These are phyloP conservation scores for Coregonus sp. DNA, from an alignment of 2,797 vertebrate species.

Conservation along the genomic window DNA sequence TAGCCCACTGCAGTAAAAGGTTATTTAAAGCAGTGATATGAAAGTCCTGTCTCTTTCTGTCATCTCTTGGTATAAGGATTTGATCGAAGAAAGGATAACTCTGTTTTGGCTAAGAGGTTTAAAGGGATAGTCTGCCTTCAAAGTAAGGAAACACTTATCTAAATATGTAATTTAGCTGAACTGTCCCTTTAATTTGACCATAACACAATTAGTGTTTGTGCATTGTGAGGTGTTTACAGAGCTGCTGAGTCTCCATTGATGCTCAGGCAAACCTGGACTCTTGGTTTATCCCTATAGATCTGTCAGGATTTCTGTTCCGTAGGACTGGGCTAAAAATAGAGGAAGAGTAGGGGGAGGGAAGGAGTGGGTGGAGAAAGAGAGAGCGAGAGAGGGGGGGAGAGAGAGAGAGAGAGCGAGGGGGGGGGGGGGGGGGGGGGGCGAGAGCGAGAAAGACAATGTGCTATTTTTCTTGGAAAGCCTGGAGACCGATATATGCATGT, in stretches of 20 bases:
- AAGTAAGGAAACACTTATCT: neutral
- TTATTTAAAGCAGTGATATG: conserved; percentile 60
- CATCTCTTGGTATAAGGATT: conserved; percentile 8
- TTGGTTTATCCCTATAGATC: neutral
- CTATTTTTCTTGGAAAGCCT: neutral
- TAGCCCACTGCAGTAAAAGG: no score
- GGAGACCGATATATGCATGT: neutral
- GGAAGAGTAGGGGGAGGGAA: neutral
- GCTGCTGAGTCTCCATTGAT: neutral
- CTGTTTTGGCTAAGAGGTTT: neutral
- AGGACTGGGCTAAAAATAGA: conserved; percentile 16
- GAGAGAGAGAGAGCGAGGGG: no score
- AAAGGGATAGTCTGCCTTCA: neutral
- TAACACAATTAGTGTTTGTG: neutral
- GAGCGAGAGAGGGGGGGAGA: neutral
- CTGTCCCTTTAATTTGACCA: neutral
- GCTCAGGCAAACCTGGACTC: neutral
- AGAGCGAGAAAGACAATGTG: neutral
- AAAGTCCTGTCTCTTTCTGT: conserved; percentile 16
- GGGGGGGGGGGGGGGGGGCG: no score
- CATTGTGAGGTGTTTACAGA: neutral
- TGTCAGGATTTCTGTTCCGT: neutral
- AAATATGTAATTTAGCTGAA: neutral
- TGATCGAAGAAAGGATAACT: neutral
- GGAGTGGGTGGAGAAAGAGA: neutral